phyloP scores from a whole-genome alignment of 1,140 invertebrate species.

The Camponotus pennsylvanicus region DNA sequence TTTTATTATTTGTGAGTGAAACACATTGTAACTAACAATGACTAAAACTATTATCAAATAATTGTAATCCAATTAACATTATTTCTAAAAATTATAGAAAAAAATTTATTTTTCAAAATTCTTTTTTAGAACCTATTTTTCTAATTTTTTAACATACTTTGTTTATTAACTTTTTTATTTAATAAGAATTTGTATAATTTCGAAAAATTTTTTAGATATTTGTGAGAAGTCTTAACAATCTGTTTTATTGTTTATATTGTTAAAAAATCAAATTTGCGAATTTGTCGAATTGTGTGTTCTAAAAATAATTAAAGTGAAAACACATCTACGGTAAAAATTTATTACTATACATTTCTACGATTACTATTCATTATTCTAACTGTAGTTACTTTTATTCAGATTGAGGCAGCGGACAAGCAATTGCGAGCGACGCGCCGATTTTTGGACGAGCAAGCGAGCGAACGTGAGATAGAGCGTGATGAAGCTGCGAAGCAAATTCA shows the following conservation, averaged over 20 bases:
- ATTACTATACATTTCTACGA: neutral
- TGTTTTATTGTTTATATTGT: neutral
- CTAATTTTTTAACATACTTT: conserved; percentile 12
- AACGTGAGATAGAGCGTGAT: conserved; percentile 92
- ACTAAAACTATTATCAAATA: neutral
- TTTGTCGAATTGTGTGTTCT: neutral
- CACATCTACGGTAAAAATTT: neutral
- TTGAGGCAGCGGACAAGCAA: conserved; percentile 93
- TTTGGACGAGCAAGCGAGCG: conserved; percentile 92
- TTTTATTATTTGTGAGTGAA: neutral
- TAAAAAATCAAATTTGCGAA: neutral
- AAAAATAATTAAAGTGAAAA: neutral
- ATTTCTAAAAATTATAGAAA: neutral
- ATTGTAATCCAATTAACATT: neutral
- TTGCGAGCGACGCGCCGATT: conserved; percentile 90
- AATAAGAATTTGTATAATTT: neutral
- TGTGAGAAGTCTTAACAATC: neutral
- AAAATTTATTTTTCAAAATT: neutral
- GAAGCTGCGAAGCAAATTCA: conserved; percentile 90
- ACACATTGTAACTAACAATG: neutral
- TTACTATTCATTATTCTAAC: conserved; percentile 15
- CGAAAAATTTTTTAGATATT: neutral
- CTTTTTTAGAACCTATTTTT: neutral
- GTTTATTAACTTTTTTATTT: neutral
- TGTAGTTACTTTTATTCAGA: conserved; percentile 84